Evolutionary conservation across 2,797 vertebrate species (phyloP).

Genomic region (Pteropus rufus): DNA sequence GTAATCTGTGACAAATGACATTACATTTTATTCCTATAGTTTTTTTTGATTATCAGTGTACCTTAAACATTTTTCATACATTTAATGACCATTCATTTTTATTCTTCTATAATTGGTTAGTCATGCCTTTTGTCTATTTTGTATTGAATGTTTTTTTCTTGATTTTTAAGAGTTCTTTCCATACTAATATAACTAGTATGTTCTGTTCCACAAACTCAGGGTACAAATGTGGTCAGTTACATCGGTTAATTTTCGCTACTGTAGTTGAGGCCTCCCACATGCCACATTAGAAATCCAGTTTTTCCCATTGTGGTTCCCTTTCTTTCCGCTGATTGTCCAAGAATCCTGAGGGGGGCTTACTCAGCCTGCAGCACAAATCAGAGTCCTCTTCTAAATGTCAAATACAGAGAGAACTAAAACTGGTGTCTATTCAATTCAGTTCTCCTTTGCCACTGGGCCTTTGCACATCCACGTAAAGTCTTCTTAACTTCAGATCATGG

Average conservation of each 20-base stretch:
- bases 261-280: background rate
- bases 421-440: background rate
- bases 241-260: background rate
- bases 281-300: background rate
- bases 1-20: background rate
- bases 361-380: background rate
- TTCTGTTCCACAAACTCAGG: background rate
- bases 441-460: background rate
- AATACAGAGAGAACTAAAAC: background rate
- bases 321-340: background rate
- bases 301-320: background rate
- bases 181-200: background rate
- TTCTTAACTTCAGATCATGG: background rate
- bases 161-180: background rate
- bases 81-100: constrained; percentile 14
- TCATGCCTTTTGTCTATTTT: background rate
- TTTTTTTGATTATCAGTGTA: background rate
- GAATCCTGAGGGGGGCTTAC: background rate
- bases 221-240: background rate
- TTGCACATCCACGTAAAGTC: background rate
- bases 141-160: background rate
- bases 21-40: background rate
- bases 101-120: background rate
- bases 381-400: background rate
- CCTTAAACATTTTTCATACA: background rate